Evolutionary conservation across 2,113 vertebrate species (phyloP).

Genomic region (Rhinopithecus roxellana): DNA sequence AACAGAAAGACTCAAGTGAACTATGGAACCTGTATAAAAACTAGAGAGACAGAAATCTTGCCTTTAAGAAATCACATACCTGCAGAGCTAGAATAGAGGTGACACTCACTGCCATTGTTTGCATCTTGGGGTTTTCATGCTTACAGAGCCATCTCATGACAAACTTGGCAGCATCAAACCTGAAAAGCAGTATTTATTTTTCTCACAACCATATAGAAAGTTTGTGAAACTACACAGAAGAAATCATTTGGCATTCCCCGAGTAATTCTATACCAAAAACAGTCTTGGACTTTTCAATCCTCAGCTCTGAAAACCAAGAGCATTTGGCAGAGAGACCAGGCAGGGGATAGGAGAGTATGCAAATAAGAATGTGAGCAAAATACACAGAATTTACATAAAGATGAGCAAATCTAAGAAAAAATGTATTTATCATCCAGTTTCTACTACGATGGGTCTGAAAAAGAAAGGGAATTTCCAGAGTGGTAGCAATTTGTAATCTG

Average conservation of each 20-base stretch:
- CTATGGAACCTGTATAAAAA: not conserved
- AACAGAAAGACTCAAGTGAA: conserved; percentile 34
- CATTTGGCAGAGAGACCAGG: not conserved
- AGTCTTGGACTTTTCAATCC: not conserved
- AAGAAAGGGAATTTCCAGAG: not conserved
- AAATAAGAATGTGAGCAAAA: not conserved
- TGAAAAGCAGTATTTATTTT: conserved; percentile 73
- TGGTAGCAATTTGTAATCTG: not conserved
- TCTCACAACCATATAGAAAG: not conserved
- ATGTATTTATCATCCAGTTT: not conserved
- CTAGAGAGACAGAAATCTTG: not conserved
- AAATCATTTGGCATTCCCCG: not conserved
- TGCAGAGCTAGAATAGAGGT: conserved; percentile 92
- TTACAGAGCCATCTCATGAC: conserved; percentile 94
- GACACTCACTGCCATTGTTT: conserved; percentile 94
- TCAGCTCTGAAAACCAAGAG: not conserved
- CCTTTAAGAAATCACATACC: conserved; percentile 76
- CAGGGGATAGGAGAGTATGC: not conserved
- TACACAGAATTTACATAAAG: not conserved
- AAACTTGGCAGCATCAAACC: conserved; percentile 93
- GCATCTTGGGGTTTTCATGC: conserved; percentile 93
- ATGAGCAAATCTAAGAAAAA: not conserved
- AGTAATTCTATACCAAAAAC: not conserved
- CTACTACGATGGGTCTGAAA: not conserved
- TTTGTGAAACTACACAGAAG: not conserved